Evolutionary conservation across 2,113 vertebrate species (phyloP), one percentile per base, ranked within the genome.

Genomic region (Pipa parva): DNA sequence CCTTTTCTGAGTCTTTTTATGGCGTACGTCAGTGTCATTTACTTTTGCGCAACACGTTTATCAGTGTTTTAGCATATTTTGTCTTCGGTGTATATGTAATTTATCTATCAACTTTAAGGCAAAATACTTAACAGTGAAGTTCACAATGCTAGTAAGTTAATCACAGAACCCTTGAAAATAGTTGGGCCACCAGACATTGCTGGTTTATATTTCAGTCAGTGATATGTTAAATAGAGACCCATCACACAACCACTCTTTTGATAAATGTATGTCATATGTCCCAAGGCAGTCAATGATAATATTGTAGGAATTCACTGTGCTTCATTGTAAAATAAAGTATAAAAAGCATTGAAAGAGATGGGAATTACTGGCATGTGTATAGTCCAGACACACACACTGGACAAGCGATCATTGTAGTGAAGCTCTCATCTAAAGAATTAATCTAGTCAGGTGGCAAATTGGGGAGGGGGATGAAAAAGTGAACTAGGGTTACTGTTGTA

Each of bases 301-400:
- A 70, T 70, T 70, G 66, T 70, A 70, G 66, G 61, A 70, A 61
- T 70, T 48, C 66, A 70, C 66, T 70, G 57, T 70, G 66, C 66
- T 54, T 18, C 66, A 70, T 70, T 70, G 66, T 70, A 54, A 60
- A 70, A 55, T 42, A 61, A 70, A 70, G 66, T 70, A 70, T 61
- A 70, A 70, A 42, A 70, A 70, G 66, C 66, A 61, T 24, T 70
- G 66, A 70, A 70, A 61, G 60, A 58, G 57, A 70, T 70, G 57
- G 66, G 66, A 50, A 70, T 61, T 61, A 61, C 66, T 70, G 66
- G 66, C 66, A 70, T 70, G 66, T 61, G 51, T 61, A 70, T 61
- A 51, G 33, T n/a, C 66, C 66, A 70, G 57, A 51, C 66, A 20
- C 46, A 70, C 58, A 70, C 58, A 61, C 49, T 61, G 58, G 60